phyloP scores from a whole-genome alignment of 2,113 vertebrate species.

The Cygnus atratus region DNA sequence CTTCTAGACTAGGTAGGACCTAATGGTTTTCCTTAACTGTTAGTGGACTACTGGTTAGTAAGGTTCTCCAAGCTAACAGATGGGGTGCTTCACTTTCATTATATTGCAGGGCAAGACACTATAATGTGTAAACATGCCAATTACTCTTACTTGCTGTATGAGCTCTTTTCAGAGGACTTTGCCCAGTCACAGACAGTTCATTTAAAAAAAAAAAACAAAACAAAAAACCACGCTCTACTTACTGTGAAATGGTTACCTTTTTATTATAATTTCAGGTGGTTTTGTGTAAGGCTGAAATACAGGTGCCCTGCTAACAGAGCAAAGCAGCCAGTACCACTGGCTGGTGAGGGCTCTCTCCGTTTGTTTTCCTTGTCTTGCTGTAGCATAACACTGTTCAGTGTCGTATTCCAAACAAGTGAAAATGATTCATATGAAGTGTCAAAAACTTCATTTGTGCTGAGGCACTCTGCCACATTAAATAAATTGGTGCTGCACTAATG shows the following conservation, averaged over 20 bases:
- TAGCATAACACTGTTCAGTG: fast-evolving
- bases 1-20: background rate
- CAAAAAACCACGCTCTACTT: background rate
- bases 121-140: background rate
- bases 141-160: background rate
- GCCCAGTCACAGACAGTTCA: background rate
- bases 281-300: background rate
- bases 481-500: background rate
- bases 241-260: background rate
- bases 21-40: background rate
- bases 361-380: background rate
- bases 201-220: background rate
- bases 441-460: background rate
- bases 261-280: background rate
- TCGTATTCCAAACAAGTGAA: background rate
- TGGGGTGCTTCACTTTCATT: background rate
- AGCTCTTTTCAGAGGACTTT: background rate
- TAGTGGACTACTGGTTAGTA: background rate
- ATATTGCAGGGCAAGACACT: background rate
- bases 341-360: background rate
- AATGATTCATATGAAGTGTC: background rate
- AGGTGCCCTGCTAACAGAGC: background rate
- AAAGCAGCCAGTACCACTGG: background rate
- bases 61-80: background rate
- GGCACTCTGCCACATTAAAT: background rate